Evolutionary conservation across 2,888 invertebrate genomes (phyloP), one percentile per base, ranked within the genome.

Genomic region (Polydrusus tereticollis): DNA sequence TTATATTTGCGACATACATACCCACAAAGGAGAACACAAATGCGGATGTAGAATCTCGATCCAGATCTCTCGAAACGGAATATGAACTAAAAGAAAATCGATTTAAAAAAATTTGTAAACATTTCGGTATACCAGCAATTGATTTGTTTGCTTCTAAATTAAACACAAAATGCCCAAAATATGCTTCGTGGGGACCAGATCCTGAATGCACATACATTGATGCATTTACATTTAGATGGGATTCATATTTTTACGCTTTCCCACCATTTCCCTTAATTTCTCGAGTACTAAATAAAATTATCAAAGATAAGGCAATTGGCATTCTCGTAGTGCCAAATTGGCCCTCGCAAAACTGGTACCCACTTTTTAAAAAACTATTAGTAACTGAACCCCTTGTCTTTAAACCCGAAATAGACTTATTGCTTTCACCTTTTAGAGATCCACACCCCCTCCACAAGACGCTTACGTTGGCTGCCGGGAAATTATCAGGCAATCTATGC

Each of bases 271-370:
- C 6, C 7, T 38, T 38, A 12, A 12, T 38, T 7, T 7, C 36
- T 12, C 5, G 12, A 38, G 36, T 38, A 7, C 10, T 38, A 12
- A 38, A 38, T 2, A 38, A 38, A 38, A 38, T 38, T 10, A 4
- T 38, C 2, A 38, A 7, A 7, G 36, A 38, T 12, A 38, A 38
- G 16, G 16, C 47, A 47, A 2, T 3, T 2, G 47, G 47, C 16
- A 47, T 47, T 47, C 20, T 47, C 16, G 47, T 47, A 47, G 47
- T 47, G 2, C 47, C 47, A 3, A 47, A 47, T 18, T 47, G 47
- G 47, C 18, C 20, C 2, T 47, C 47, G 2, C 47, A 47, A 47
- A 47, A 10, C n/a, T n/a, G n/a, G n/a, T n/a, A n/a, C n/a, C n/a
- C n/a, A n/a, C n/a, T n/a, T n/a, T n/a, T n/a, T n/a, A 2, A 16